phyloP scores from a whole-genome alignment of 2,797 vertebrate species.

The Manis crassicaudata region DNA sequence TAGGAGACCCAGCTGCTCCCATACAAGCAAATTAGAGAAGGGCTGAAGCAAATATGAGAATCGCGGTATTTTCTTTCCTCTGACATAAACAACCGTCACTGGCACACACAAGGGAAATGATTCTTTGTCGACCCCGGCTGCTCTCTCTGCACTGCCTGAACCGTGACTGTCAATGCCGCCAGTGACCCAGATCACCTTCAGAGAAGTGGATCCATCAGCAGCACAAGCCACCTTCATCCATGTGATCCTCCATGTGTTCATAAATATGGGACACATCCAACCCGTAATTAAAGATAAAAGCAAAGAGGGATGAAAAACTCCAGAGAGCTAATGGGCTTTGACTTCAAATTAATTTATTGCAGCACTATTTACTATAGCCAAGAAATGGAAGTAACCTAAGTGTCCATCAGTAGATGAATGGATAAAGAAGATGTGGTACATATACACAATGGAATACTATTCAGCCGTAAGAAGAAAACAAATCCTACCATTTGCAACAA shows the following conservation, averaged over 20 bases:
- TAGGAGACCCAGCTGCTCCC: neutral
- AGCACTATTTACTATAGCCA: no score
- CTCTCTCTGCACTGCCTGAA: neutral
- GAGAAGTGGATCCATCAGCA: neutral
- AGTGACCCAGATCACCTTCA: neutral
- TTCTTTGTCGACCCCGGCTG: neutral
- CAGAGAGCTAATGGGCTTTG: neutral
- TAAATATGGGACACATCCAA: neutral
- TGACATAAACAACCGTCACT: neutral
- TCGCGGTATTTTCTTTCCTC: neutral
- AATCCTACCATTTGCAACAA: no score
- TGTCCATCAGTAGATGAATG: no score
- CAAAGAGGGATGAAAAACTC: neutral
- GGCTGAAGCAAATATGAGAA: accelerated
- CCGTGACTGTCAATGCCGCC: neutral
- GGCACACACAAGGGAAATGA: neutral
- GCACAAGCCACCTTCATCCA: neutral
- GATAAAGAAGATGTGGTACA: no score
- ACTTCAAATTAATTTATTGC: neutral
- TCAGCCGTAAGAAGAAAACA: no score
- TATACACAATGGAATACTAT: no score
- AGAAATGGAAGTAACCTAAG: no score
- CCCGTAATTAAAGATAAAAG: neutral
- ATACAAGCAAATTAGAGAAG: neutral
- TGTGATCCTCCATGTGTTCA: accelerated